Conservation (phyloP, 2,797 vertebrate species). For the Xenopus petersii region DNA sequence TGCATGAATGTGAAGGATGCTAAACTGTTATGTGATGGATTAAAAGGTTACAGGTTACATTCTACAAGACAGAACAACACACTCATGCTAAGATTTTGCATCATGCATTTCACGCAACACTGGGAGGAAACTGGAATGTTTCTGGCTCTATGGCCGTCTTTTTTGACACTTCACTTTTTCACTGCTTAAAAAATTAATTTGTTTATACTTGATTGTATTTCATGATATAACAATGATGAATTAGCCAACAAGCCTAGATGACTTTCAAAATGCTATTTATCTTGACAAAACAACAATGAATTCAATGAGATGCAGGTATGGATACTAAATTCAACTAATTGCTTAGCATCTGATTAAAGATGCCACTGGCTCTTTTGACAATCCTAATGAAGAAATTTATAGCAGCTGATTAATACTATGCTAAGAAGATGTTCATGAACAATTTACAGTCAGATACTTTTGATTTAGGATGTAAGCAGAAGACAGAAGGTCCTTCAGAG, state of each 20-base stretch:
- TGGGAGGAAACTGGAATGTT: slow-evolving; percentile 26
- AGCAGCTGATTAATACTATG: slow-evolving; percentile 41
- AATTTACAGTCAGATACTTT: slow-evolving; percentile 41
- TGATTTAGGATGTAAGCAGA: slow-evolving; percentile 32
- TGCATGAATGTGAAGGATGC: slow-evolving; percentile 1
- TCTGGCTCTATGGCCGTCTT: slow-evolving; percentile 26
- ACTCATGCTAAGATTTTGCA: slow-evolving; percentile 19
- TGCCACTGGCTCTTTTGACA: slow-evolving; percentile 44
- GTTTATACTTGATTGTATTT: slow-evolving; percentile 45
- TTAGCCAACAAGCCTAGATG: slow-evolving; percentile 39
- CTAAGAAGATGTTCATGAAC: slow-evolving; percentile 43
- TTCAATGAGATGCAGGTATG: slow-evolving; percentile 47
- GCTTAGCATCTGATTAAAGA: slow-evolving; percentile 46
- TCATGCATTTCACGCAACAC: slow-evolving; percentile 24
- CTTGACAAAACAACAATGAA: slow-evolving; percentile 49
- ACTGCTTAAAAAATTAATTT: slow-evolving; percentile 48
- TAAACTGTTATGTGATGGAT: slow-evolving; percentile 12
- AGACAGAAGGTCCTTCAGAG: slow-evolving; percentile 35
- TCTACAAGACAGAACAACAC: slow-evolving; percentile 24
- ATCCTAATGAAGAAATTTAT: slow-evolving; percentile 49
- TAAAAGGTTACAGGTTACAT: slow-evolving; percentile 10
- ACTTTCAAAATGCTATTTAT: slow-evolving; percentile 49
- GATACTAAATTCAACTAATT: slow-evolving; percentile 45
- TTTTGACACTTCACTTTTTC: slow-evolving; percentile 41
- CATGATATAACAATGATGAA: slow-evolving; percentile 48